Base-by-base conservation (phyloP, 2,113 vertebrate species). In the Scartelaos histophorus region DNA sequence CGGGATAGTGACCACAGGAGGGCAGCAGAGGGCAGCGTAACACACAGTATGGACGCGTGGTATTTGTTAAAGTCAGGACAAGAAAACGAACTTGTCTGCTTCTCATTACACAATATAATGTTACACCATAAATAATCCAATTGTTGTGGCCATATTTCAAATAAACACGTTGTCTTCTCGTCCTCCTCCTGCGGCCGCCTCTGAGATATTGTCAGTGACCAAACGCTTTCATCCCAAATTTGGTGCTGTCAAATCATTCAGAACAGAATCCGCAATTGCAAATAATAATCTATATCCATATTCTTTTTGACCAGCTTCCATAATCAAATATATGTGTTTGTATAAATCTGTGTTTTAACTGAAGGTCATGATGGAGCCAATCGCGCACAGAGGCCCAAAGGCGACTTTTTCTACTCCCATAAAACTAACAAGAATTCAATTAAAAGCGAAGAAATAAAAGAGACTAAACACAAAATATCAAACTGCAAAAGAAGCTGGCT, bases 101-200 rank as follows among this genome's bases (percentile, higher is more conserved):
- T 75, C 69, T 79, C 73, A 75, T 86, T 74, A 75, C 49, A 43
- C 65, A 46, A 73, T 73, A 66, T 58, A 82, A 66, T 79, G 61
- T 77, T 79, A 77, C 61, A 80, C 68, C 38, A 43, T 79, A 86
- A 85, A 85, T 84, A 76, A 81, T 75, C 73, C 49, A 79, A 79
- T 81, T 74, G 82, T 46, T 64, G 74, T 49, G 66, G 73, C 29
- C 69, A 34, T 58, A 82, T 34, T 54, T 51, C 3, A 81, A 75
- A 79, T 75, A 74, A 88, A 80, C 76, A 75, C 29, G 21, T 13
- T n/a, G 45, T 73, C 53, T 58, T 69, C 58, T 70, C 58, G 68
- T 47, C 65, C 38, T 61, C 51, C 34, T 73, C 43, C 66, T 67
- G 73, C 67, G 53, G 74, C 49, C 56, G 56, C 4, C 22, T 17